Evolutionary conservation across 2,113 vertebrate genomes (phyloP), one percentile per base, ranked within the genome.

Genomic region (Neotoma lepida): DNA sequence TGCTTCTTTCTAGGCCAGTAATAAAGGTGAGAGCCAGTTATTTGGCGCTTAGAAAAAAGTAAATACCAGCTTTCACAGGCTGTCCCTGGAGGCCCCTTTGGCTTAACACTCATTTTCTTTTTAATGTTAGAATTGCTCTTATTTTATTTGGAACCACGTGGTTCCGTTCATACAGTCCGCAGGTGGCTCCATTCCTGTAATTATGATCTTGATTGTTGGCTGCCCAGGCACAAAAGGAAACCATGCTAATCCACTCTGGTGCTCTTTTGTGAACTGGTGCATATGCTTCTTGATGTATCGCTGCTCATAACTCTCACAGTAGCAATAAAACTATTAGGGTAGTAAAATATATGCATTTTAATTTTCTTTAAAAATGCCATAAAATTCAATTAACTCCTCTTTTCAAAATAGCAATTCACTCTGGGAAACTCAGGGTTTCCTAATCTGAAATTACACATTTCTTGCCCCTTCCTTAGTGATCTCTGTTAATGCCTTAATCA

Each of bases 331-430:
- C 95, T 96, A 95, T 94, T 96, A 96, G 91, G 64, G 71, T 95
- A 96, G 89, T 95, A 97, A 98, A 94, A 97, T 89, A 96, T 87
- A 91, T 84, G 82, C 86, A 89, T 95, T 97, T 98, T 97, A 96
- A 96, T 97, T 98, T 98, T 97, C 90, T 49, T 97, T 97, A 96
- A 97, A 97, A 89, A 39, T 81, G 84, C 68, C 95, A 94, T 97
- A 94, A 97, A 98, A 98, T 94, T 96, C 96, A 95, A 97, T 98
- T 97, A 97, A 96, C 63, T 66, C 49, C 13, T 94, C 71, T 94
- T 96, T 94, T 89, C 93, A 63, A 95, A 96, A 96, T 49, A 96
- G 87, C 49, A 95, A 70, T 97, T 95, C 91, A 95, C 81, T 86
- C 91, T 78, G 71, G 74, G 90, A 97, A 94, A 63, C 82, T 35